These are phyloP conservation scores for Taeniopygia guttata DNA, from an alignment of 2,797 vertebrate genomes.

Conservation along the genomic window DNA sequence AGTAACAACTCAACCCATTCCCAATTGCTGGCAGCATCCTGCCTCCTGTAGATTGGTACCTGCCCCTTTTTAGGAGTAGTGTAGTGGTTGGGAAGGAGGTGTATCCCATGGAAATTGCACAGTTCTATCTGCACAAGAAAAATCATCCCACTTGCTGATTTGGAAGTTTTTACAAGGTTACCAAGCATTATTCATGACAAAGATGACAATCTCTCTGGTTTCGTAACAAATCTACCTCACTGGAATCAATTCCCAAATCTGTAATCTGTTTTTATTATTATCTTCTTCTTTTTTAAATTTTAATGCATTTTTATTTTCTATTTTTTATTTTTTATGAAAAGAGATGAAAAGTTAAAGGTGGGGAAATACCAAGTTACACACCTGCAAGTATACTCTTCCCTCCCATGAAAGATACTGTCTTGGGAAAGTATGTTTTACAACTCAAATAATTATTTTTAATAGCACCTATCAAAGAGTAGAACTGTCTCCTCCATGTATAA, in stretches of 20 bases:
- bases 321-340: neutral
- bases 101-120: neutral
- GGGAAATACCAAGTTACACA: neutral
- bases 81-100: neutral
- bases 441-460: neutral
- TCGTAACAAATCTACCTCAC: neutral
- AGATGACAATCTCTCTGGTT: neutral
- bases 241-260: neutral
- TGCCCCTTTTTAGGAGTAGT: neutral
- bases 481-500: neutral
- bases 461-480: neutral
- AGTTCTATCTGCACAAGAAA: neutral
- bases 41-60: neutral
- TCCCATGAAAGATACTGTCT: neutral
- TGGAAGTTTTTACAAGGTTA: neutral
- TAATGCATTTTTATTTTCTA: neutral
- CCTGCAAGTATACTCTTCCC: neutral
- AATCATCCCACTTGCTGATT: neutral
- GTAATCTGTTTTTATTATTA: neutral
- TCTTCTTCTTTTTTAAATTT: too few species aligned
- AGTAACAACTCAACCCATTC: neutral
- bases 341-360: neutral
- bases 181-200: neutral
- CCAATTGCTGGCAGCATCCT: neutral
- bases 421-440: neutral